Base-by-base conservation (phyloP, 23 tunicate genomes). In the Ciona savignyi region DNA sequence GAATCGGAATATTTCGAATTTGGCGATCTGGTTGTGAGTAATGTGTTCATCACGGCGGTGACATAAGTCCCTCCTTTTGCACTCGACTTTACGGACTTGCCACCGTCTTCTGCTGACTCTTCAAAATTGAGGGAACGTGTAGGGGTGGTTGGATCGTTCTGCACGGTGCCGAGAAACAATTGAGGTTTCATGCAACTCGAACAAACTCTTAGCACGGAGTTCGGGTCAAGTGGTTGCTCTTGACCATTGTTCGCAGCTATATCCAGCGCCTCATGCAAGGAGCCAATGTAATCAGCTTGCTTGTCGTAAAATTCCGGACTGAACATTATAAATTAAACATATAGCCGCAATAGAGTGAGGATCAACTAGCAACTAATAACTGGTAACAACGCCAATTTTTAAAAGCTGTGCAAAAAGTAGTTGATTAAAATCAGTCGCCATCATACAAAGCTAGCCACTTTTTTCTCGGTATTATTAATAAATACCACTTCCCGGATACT, bases 221-320 rank as follows among this genome's bases (percentile, higher is more conserved):
- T 66, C 23, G 63, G 34, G 4, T 66, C 81, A 22, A 30, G 27
- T 28, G 68, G 24, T 3, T 65, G 81, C 33, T 65, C 63, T 22
- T 63, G 67, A 9, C 28, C 67, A 25, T 63, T 63, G 28, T 63
- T 23, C 6, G 22, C 24, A 0, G 89, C 82, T 0, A 71, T 42
- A 23, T 84, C 89, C 27, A 80, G 71, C 2, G 81, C 78, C 15
- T 28, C 32, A 32, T 72, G 65, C 27, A 84, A 49, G 19, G 77
- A 72, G 4, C 77, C 78, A 1, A 84, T 42, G 64, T 84, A 84
- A 28, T 60, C 33, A 19, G 68, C 70, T 34, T 78, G 73, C 70
- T 84, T 84, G 32, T 78, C 89, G 67, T 34, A 71, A 66, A 77
- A 84, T n/a, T 28, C 51, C 30, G 82, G 68, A 32, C 89, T 84